A percentile compares a stretch with the other conserved stretches of the same genome.
Conservation (phyloP, 1,140 invertebrate species). For the Zophobas atratus region DNA sequence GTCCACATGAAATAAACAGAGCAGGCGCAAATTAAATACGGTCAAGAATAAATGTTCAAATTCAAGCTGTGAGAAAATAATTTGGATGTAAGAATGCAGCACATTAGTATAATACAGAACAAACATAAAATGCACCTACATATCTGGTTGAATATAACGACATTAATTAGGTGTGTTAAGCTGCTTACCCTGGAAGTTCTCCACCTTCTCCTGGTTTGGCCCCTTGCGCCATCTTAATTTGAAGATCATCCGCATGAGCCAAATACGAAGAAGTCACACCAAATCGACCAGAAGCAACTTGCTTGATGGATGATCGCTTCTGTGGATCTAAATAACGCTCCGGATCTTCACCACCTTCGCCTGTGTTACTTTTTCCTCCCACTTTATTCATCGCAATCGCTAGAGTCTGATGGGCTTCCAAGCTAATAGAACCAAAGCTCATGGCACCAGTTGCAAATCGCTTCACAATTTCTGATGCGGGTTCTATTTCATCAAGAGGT, state of each 20-base stretch:
- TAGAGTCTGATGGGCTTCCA: slow-evolving; percentile 95
- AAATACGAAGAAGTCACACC: slow-evolving; percentile 98
- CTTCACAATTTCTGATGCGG: slow-evolving; percentile 96
- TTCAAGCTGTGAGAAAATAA: no score
- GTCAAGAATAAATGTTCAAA: no score
- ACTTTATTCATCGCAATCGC: slow-evolving; percentile 98
- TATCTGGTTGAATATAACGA: background rate
- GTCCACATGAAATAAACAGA: no score
- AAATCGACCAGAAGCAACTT: slow-evolving; percentile 98
- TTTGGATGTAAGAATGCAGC: no score
- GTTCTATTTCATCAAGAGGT: slow-evolving; percentile 90
- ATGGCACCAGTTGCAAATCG: slow-evolving; percentile 87
- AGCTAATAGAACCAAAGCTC: slow-evolving; percentile 94
- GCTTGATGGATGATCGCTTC: slow-evolving; percentile 87
- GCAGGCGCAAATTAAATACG: no score
- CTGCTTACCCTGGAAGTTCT: slow-evolving; percentile 89
- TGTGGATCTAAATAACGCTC: slow-evolving; percentile 87
- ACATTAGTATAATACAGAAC: no score
- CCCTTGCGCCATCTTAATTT: slow-evolving; percentile 99
- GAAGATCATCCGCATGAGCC: slow-evolving; percentile 95
- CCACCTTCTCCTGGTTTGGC: slow-evolving; percentile 97
- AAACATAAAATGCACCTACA: no score
- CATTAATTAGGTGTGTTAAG: background rate
- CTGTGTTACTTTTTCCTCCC: slow-evolving; percentile 97
- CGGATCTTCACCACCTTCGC: slow-evolving; percentile 94